Evolutionary conservation across 1,140 invertebrate genomes (phyloP).

Genomic region (Ceratina japonica): DNA sequence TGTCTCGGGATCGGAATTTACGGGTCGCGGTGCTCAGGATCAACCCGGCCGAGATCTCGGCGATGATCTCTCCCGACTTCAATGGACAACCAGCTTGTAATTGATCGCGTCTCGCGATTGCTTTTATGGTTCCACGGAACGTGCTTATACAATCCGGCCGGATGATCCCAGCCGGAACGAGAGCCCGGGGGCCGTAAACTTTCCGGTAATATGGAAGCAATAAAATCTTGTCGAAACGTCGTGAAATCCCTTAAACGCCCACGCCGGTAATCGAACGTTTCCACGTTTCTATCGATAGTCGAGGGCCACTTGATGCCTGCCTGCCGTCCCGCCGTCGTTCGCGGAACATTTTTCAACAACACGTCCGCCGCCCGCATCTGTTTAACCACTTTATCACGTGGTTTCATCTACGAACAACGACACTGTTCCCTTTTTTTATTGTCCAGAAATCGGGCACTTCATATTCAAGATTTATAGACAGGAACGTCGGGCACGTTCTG

Average conservation of each 20-base stretch:
- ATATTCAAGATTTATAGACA: too few relatives aligned
- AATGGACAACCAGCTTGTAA: conserved; percentile 47
- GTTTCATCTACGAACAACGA: too few relatives aligned
- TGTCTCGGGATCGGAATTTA: background rate
- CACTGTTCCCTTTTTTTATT: too few relatives aligned
- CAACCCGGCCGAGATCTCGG: conserved; percentile 18
- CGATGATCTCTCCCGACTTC: conserved; percentile 46
- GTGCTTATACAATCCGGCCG: conserved; percentile 29
- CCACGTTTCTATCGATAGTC: conserved; percentile 29
- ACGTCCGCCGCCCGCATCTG: background rate
- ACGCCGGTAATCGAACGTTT: conserved; percentile 31
- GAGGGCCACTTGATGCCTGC: background rate
- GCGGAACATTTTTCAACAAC: background rate
- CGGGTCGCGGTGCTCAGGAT: too few relatives aligned
- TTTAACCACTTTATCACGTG: too few relatives aligned
- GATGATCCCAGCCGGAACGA: conserved; percentile 49
- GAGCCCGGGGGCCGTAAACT: conserved; percentile 41
- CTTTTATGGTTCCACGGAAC: conserved; percentile 45
- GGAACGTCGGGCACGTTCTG: too few relatives aligned
- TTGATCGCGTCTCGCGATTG: conserved; percentile 65
- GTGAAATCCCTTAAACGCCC: conserved; percentile 37
- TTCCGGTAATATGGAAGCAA: conserved; percentile 47
- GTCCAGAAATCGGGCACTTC: too few relatives aligned
- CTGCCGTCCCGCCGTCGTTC: background rate
- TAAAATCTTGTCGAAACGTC: conserved; percentile 54